Base-by-base conservation (phyloP, 2,797 vertebrate genomes). In the Bovichtus variegatus region DNA sequence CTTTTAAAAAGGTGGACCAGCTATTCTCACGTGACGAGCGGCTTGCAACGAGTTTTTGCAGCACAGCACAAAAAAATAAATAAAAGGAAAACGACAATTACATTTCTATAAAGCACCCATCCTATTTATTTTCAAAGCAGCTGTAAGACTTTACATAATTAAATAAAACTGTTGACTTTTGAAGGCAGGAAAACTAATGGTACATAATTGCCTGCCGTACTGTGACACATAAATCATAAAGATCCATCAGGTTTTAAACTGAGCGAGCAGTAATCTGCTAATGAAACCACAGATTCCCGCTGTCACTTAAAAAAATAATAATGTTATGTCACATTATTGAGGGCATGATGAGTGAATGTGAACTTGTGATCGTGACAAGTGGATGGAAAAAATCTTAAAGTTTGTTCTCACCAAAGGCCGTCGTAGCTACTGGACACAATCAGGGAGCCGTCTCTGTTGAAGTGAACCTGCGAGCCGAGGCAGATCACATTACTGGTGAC, bases 391-490 rank as follows among this genome's bases (percentile, higher is more conserved):
- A 10, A 23, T 2, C n/a, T n/a, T n/a, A n/a, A 27, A 43, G 49
- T n/a, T 11, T 50, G 54, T 74, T 71, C 81, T 91, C 63, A 99
- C 98, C 98, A 99, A 36, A 99, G 97, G 16, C 98, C 98, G 43
- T 99, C 98, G 6, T 99, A 99, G 94, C 98, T 99, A 81, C 98
- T 99, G 71, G 98, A 99, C 65, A 99, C 98, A 3, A 99, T 99
- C 92, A 99, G 94, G 44, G 98, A 99, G 60, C 98, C 98, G 9
- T 99, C 98, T 65, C 98, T 97, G 90, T 99, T 99, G 89, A 99
- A 99, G 85, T 99, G 98, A 81, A 99, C 98, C 98, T 99, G 92
- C 3, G 80, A 76, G 12, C 13, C 19, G 27, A 80, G 18, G 69
- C 23, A 54, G 10, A 23, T 1, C 25, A 60, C 6, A 2, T 44